phyloP scores from a whole-genome alignment of 2,888 invertebrate species.

The Phyllotreta cruciferae region DNA sequence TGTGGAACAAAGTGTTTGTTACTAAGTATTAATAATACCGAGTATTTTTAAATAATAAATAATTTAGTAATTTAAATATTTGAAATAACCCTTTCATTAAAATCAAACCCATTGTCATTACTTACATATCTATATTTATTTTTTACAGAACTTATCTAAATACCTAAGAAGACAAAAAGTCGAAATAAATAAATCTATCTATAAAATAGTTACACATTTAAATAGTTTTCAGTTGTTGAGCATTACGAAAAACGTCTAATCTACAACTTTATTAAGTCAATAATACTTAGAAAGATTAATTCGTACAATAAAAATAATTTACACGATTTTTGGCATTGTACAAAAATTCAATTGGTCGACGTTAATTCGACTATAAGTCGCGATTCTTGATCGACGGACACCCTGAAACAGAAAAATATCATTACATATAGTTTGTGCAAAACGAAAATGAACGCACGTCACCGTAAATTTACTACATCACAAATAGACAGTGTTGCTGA shows the following conservation, averaged over 20 bases:
- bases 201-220: conserved; percentile 43
- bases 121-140: conserved; percentile 21
- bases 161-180: conserved; percentile 21
- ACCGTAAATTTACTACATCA: too few species aligned
- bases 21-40: too few species aligned
- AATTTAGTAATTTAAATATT: too few species aligned
- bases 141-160: conserved; percentile 27
- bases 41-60: too few species aligned
- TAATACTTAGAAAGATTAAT: conserved; percentile 34
- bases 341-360: conserved; percentile 39
- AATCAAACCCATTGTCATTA: too few species aligned
- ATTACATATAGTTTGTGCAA: too few species aligned
- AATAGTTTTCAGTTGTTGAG: conserved; percentile 43
- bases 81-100: too few species aligned
- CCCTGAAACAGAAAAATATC: conserved; percentile 48
- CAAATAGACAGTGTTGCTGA: too few species aligned
- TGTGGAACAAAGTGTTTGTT: too few species aligned
- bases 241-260: conserved; percentile 45
- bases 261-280: conserved; percentile 37
- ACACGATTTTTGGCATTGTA: conserved; percentile 56
- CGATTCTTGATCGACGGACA: conserved; percentile 52
- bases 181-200: conserved; percentile 45
- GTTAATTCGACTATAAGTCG: conserved; percentile 48
- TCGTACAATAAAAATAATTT: conserved; percentile 49
- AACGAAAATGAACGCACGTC: too few species aligned